These are phyloP conservation scores for Caranx melampygus DNA, from an alignment of 2,113 vertebrate genomes.

Conservation along the genomic window DNA sequence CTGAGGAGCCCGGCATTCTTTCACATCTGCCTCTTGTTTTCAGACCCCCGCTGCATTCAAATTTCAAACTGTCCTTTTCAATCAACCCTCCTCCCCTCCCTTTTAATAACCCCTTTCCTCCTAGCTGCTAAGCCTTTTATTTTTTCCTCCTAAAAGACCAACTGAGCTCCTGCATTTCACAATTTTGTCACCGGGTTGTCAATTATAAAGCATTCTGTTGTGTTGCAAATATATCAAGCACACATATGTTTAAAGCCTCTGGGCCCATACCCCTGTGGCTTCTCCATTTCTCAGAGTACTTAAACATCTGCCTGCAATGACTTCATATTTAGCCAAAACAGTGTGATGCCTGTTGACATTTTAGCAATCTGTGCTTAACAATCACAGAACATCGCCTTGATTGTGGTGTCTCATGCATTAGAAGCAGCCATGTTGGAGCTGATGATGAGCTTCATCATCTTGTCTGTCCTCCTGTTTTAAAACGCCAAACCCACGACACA, in stretches of 20 bases:
- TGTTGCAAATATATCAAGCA: conserved; percentile 58
- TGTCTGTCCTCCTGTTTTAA: background rate
- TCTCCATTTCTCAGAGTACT: conserved; percentile 76
- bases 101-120: conserved; percentile 75
- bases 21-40: conserved; percentile 87
- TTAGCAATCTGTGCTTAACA: conserved; percentile 73
- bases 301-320: conserved; percentile 79
- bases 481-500: background rate
- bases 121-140: conserved; percentile 58
- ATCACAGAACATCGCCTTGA: conserved; percentile 53
- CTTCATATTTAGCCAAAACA: conserved; percentile 73
- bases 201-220: conserved; percentile 59
- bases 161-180: conserved; percentile 57
- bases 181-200: conserved; percentile 64
- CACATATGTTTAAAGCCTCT: conserved; percentile 77
- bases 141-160: conserved; percentile 34
- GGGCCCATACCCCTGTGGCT: conserved; percentile 74
- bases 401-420: conserved; percentile 17
- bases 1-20: conserved; percentile 79
- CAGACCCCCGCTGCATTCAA: conserved; percentile 78
- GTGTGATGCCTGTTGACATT: conserved; percentile 69
- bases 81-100: conserved; percentile 68
- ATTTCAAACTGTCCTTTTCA: conserved; percentile 83
- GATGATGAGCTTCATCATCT: conserved; percentile 11
- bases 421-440: conserved; percentile 8